Conservation (phyloP, 37 sponge, comb jelly and placozoan genomes). For the Hormiphora californensis region DNA sequence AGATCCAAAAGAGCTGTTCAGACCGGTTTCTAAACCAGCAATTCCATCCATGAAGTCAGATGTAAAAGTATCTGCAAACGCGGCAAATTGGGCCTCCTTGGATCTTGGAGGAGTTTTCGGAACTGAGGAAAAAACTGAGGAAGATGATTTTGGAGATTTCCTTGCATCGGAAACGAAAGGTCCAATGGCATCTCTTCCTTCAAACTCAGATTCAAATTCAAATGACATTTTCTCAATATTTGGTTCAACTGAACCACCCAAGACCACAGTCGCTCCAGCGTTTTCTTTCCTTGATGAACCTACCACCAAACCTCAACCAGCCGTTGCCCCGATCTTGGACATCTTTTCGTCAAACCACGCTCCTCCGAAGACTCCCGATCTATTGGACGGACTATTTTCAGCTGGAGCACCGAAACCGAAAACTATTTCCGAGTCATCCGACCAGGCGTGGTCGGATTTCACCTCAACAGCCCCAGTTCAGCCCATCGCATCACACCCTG, state of each 20-base stretch:
- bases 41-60: conserved; percentile 10
- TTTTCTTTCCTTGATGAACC: no score
- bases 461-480: not conserved
- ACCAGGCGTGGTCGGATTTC: conserved; percentile 15
- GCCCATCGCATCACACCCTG: not conserved
- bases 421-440: not conserved
- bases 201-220: not conserved
- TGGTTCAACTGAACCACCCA: not conserved
- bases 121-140: no score
- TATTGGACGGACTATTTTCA: no score
- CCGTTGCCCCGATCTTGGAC: no score
- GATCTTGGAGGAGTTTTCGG: conserved; percentile 10
- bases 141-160: not conserved
- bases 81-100: not conserved
- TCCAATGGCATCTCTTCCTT: not conserved
- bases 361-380: no score
- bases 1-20: not conserved
- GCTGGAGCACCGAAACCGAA: no score
- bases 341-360: no score
- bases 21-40: not conserved
- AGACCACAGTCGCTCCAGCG: no score
- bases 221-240: not conserved
- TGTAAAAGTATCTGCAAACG: not conserved
- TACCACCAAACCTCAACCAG: no score
- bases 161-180: not conserved